phyloP scores from a whole-genome alignment of 1,140 invertebrate species.

The Brachionus rubens region DNA sequence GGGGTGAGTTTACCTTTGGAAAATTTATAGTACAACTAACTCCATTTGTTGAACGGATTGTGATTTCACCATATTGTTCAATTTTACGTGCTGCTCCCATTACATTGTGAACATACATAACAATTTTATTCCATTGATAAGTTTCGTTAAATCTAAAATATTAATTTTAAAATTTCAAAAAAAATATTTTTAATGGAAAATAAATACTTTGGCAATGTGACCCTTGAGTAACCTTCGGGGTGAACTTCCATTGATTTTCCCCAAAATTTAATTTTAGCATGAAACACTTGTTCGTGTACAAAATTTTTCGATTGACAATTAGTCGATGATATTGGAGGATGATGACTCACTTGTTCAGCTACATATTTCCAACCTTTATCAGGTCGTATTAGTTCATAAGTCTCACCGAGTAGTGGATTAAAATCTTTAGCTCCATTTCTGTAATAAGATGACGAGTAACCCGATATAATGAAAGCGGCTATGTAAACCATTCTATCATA shows the following conservation, averaged over 20 bases:
- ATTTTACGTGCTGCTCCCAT: constrained; percentile 76
- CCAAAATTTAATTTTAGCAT: constrained; percentile 62
- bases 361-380: constrained; percentile 75
- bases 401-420: constrained; percentile 59
- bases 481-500: constrained; percentile 65
- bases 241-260: constrained; percentile 62
- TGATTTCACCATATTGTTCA: constrained; percentile 79
- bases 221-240: constrained; percentile 60
- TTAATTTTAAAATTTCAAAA: not conserved
- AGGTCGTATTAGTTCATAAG: constrained; percentile 68
- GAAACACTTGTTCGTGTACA: constrained; percentile 70
- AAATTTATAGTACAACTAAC: constrained; percentile 76
- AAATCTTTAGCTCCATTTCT: constrained; percentile 58
- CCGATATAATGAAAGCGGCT: constrained; percentile 62
- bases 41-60: constrained; percentile 65
- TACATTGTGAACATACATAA: constrained; percentile 80
- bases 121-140: constrained; percentile 81
- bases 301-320: constrained; percentile 65
- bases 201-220: constrained; percentile 60
- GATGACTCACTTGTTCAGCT: constrained; percentile 66
- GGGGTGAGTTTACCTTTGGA: constrained; percentile 74
- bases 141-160: constrained; percentile 63
- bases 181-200: not conserved
- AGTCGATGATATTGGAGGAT: constrained; percentile 59
- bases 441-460: constrained; percentile 57